Conservation (phyloP, 2,113 vertebrate genomes). For the Petrocephalus zakoni region DNA sequence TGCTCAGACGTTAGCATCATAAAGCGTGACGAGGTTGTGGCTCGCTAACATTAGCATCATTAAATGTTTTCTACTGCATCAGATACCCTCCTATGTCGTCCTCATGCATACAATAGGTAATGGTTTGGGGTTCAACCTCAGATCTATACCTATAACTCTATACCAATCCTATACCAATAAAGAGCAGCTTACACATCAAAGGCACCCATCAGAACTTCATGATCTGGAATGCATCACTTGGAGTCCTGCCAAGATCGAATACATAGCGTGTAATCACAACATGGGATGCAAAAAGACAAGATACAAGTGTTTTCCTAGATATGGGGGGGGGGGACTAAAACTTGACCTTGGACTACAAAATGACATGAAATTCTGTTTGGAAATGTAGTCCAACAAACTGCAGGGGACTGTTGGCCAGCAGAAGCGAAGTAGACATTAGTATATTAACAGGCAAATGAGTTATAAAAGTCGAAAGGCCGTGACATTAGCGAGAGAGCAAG, state of each 20-base stretch:
- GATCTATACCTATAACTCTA: background rate
- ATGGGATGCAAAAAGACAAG: background rate
- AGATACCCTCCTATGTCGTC: background rate
- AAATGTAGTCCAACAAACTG: background rate
- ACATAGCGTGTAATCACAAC: background rate
- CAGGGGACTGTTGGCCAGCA: background rate
- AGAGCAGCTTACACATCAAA: background rate
- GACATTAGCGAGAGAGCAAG: background rate
- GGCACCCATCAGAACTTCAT: background rate
- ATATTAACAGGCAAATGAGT: constrained; percentile 5
- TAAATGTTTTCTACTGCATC: background rate
- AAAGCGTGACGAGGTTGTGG: background rate
- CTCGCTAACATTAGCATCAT: background rate
- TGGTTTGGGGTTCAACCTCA: constrained; percentile 4
- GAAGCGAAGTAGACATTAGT: background rate
- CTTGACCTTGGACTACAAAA: background rate
- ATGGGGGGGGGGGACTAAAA: background rate
- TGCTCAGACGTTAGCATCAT: background rate
- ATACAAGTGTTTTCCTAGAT: background rate
- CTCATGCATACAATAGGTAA: background rate
- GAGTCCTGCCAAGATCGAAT: background rate
- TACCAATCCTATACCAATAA: background rate
- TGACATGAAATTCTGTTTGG: background rate
- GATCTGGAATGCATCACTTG: background rate
- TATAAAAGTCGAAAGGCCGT: background rate